These are phyloP conservation scores for Tigriopus californicus DNA, from an alignment of 2,888 invertebrate species.

Conservation along the genomic window DNA sequence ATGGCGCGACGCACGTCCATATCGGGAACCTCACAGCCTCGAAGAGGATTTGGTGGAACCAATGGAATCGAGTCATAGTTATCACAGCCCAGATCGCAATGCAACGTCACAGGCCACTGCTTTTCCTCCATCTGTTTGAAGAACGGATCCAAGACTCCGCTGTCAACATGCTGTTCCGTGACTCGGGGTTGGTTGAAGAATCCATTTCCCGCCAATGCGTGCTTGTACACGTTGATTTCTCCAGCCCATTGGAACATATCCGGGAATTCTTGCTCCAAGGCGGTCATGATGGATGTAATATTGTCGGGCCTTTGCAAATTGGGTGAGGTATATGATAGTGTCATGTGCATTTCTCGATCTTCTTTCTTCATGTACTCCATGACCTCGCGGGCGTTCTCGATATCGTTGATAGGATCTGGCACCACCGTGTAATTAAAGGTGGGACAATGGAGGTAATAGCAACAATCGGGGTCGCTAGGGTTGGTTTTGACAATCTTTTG, in stretches of 20 bases:
- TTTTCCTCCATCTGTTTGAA: not conserved
- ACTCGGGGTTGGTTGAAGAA: not conserved
- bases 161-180: not conserved
- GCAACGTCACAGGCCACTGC: not conserved
- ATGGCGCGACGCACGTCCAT: not conserved
- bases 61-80: slow-evolving; percentile 1
- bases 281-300: not conserved
- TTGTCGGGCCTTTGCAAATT: not conserved
- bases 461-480: not conserved
- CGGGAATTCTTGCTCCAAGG: not conserved
- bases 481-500: not conserved
- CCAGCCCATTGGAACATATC: not conserved
- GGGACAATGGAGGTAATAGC: slow-evolving; percentile 5
- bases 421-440: slow-evolving; percentile 3
- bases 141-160: not conserved
- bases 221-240: slow-evolving; percentile 2
- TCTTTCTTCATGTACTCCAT: not conserved
- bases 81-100: slow-evolving; percentile 4
- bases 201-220: slow-evolving; percentile 1
- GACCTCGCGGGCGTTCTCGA: not conserved
- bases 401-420: not conserved
- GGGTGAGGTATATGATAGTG: not conserved
- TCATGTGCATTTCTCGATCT: not conserved
- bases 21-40: not conserved
- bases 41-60: not conserved